Evolutionary conservation across 2,113 vertebrate genomes (phyloP), one percentile per base, ranked within the genome.

Genomic region (Labeo catla): DNA sequence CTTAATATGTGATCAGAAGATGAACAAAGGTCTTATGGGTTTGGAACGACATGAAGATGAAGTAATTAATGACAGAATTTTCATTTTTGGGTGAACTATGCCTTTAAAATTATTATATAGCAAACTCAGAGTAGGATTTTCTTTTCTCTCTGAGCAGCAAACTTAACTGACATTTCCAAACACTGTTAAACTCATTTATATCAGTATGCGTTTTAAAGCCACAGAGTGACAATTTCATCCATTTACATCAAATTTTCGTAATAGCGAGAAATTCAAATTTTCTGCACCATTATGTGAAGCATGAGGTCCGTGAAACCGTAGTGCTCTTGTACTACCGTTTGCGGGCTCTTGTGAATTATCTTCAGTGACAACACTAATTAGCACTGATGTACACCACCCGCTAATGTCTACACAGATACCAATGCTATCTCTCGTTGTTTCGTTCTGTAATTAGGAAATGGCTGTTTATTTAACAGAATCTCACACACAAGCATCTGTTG

Each of bases 321-420:
- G 13, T 39, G 4, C 39, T 52, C 86, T 13, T 68, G 47, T 63
- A 43, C 72, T 76, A 82, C 19, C 66, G 65, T 86, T 36, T 59
- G 8, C 34, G 21, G 76, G 77, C 82, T 54, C 52, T 50, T 49
- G 68, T 52, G 39, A 78, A 39, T 13, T n/a, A 61, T 54, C 39
- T 43, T 85, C 76, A 85, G 85, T 81, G 85, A 87, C 88, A 74
- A 50, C 45, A 74, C 68, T 87, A 89, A 89, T 89, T 85, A 89
- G 77, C 16, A 49, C 79, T 73, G 76, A 78, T 81, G 81, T 83
- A 76, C 77, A 86, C 72, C 76, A 82, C 34, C 36, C 72, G 73
- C 86, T 47, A 45, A 39, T 72, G 72, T 82, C 66, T 87, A 59
- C 77, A 76, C 52, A 85, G 63, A 70, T 54, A 43, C 81, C 36